Base-by-base conservation (phyloP, 2,888 invertebrate species). In the Caenorhabditis afra region DNA sequence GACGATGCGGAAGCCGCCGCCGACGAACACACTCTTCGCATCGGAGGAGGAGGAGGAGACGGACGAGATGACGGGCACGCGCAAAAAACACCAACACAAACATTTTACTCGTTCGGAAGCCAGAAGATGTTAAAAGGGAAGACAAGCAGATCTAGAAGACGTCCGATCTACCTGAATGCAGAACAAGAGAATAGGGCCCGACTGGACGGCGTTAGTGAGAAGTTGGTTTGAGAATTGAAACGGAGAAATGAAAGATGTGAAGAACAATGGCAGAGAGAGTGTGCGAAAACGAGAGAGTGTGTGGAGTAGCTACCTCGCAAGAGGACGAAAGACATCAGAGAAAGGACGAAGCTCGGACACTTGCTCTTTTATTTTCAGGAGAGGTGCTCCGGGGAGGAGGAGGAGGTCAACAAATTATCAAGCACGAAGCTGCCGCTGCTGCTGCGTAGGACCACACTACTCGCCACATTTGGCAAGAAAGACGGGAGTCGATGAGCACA, bases 231-330 rank as follows among this genome's bases (percentile, higher is more conserved):
- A 35, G 53, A 53, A 53, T 35, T 1, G 53, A 8, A 44, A n/a
- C 29, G 29, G 44, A 23, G 29, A 50, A 41, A 52, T 16, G 44
- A 66, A 57, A 37, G 29, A 50, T n/a, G n/a, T n/a, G 45, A 47
- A 71, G 55, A 62, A 71, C 62, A 64, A 73, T 62, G 62, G 39
- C 59, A 4, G 35, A 61, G 3, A 75, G 61, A 67, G 57, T 64
- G 35, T 50, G n/a, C 8, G 75, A 67, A 62, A 47, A 14, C 47
- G 23, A 74, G 74, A 74, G 66, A 74, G 41, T 58, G n/a, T 7
- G 29, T 22, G 22, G 57, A 29, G 55, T 23, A 68, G 61, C 57
- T 50, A 58, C 67, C 57, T 47, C 35, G 16, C 11, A 53, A 61
- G 8, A 44, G 58, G 53, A 61, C 52, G 52, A 44, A 20, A 23